Evolutionary conservation across 2,113 vertebrate species (phyloP).

Genomic region (Prunella fulvescens): DNA sequence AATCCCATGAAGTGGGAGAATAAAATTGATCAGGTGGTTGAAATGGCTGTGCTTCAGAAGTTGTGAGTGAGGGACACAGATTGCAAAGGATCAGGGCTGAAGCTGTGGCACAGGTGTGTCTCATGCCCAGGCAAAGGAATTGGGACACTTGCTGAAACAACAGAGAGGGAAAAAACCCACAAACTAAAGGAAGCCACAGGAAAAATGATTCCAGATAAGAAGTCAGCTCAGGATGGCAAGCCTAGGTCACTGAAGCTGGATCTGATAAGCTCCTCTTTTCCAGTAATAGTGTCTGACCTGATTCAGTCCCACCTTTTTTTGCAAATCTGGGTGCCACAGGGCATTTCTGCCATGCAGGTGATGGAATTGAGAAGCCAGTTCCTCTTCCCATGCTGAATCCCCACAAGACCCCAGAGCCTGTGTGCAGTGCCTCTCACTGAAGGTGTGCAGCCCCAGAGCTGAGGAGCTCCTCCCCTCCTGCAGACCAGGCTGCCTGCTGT

Average conservation of each 20-base stretch:
- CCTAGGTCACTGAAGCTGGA: background rate
- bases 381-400: background rate
- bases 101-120: accelerated
- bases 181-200: background rate
- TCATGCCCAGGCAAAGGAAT: background rate
- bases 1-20: background rate
- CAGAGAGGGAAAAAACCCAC: accelerated
- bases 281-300: background rate
- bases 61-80: background rate
- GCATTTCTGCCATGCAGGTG: background rate
- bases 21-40: background rate
- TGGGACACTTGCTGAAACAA: background rate
- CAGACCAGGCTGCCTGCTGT: background rate
- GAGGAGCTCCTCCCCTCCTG: background rate
- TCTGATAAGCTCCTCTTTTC: background rate
- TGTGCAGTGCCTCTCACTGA: background rate
- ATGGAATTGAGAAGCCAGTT: background rate
- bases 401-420: background rate
- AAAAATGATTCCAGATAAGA: background rate
- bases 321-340: background rate
- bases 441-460: background rate
- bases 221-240: background rate
- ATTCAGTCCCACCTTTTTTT: background rate
- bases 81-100: background rate
- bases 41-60: background rate